Percentiles rank a stretch among this genome's conserved stretches.
Evolutionary conservation across 2,113 vertebrate species (phyloP).

Genomic region (Platycercus adscitus): DNA sequence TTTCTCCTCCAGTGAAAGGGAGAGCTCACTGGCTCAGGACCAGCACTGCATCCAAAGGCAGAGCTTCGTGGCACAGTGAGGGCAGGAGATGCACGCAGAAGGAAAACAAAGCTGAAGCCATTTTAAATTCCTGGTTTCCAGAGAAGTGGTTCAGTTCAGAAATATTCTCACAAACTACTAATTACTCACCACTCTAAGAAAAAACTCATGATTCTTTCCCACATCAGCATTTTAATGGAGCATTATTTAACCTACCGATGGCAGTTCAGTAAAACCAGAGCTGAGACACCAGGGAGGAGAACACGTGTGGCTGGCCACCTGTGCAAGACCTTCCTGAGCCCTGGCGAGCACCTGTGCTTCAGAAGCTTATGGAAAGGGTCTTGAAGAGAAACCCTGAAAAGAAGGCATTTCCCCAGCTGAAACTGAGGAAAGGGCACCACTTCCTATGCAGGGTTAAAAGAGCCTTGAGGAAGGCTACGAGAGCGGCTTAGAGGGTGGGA

Average conservation of each 20-base stretch:
- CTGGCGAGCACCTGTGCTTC: neutral
- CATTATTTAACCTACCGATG: neutral
- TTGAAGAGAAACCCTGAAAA: neutral
- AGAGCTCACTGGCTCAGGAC: neutral
- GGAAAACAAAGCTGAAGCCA: neutral
- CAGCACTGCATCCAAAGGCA: neutral
- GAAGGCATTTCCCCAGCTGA: neutral
- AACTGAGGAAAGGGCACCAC: neutral
- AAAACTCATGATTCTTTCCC: neutral
- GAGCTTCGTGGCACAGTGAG: neutral
- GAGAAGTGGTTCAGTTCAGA: neutral
- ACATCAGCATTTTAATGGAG: neutral
- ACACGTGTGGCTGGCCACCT: neutral
- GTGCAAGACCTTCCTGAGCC: neutral
- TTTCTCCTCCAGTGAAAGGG: neutral
- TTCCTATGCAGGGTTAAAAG: neutral
- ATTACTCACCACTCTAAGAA: neutral
- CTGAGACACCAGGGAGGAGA: neutral
- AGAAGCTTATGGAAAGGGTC: neutral
- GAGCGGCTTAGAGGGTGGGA: neutral
- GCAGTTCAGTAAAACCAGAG: neutral
- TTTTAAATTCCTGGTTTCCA: neutral
- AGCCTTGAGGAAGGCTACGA: neutral
- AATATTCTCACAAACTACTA: neutral
- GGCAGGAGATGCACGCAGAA: neutral